Evolutionary conservation across 2,888 invertebrate genomes (phyloP).

Genomic region (Theretra japonica): DNA sequence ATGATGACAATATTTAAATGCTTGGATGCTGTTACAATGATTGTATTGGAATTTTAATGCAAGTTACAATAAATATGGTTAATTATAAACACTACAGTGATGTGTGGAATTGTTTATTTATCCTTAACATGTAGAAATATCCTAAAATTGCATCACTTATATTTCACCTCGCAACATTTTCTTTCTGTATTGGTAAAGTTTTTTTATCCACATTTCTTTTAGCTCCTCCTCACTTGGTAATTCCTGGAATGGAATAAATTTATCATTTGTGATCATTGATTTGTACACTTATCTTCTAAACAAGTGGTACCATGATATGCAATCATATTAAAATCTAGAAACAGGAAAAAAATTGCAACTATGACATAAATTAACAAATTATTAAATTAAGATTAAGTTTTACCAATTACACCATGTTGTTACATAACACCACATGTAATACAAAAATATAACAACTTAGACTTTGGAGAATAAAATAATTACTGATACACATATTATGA

Average conservation of each 20-base stretch:
- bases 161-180: conserved; percentile 84
- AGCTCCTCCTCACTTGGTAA: conserved; percentile 87
- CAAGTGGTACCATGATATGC: too few species aligned
- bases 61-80: conserved; percentile 42
- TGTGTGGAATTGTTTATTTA: conserved; percentile 15
- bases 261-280: not conserved
- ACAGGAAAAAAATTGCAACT: too few species aligned
- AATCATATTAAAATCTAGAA: too few species aligned
- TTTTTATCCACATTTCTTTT: conserved; percentile 91
- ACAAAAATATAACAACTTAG: too few species aligned
- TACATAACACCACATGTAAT: too few species aligned
- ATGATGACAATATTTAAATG: conserved; percentile 33
- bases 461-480: too few species aligned
- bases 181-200: conserved; percentile 86
- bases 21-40: conserved; percentile 15
- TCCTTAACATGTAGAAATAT: not conserved
- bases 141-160: conserved; percentile 40
- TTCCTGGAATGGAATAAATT: conserved; percentile 82
- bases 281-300: too few species aligned
- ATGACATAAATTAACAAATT: too few species aligned
- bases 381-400: too few species aligned
- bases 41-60: conserved; percentile 32
- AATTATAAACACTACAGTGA: conserved; percentile 23
- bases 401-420: too few species aligned
- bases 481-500: too few species aligned